Percentiles rank a stretch among this genome's conserved stretches.
Conservation (phyloP, 37 sponge, comb jelly and placozoan genomes). For the Cladorhizidae sp. region DNA sequence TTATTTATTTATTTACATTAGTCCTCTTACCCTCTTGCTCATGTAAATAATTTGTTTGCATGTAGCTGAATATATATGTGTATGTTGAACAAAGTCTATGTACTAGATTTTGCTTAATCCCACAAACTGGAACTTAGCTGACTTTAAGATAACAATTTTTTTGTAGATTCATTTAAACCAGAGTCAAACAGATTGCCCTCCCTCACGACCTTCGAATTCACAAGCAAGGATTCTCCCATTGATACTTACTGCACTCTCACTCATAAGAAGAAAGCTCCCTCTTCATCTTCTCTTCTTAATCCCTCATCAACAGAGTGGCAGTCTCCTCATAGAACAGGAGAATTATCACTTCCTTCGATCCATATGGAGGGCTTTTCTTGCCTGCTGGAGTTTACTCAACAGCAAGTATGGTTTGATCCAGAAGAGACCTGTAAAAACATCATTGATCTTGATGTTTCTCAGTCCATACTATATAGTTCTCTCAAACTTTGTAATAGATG, state of each 20-base stretch:
- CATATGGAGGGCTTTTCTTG: slow-evolving; percentile 22
- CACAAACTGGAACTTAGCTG: no score
- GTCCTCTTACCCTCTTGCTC: neutral
- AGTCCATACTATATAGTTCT: slow-evolving; percentile 3
- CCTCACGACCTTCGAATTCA: no score
- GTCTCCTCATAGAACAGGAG: neutral
- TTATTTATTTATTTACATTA: no score
- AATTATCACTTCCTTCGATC: neutral
- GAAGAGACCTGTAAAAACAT: no score
- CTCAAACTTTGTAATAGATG: neutral
- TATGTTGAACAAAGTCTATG: no score
- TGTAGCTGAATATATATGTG: no score
- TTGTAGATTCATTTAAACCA: no score
- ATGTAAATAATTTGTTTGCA: no score
- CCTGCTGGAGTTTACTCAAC: slow-evolving; percentile 28
- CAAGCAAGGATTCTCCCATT: neutral
- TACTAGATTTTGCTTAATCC: no score
- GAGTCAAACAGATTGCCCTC: no score
- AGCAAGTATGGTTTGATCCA: neutral
- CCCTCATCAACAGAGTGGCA: no score
- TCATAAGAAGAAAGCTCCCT: neutral
- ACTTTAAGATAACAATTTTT: no score
- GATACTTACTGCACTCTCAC: slow-evolving; percentile 16
- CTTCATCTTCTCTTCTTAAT: neutral
- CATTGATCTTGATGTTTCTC: neutral